phyloP scores from a whole-genome alignment of 35 echinoderm and acorn worm species.

The Amphiura filiformis region DNA sequence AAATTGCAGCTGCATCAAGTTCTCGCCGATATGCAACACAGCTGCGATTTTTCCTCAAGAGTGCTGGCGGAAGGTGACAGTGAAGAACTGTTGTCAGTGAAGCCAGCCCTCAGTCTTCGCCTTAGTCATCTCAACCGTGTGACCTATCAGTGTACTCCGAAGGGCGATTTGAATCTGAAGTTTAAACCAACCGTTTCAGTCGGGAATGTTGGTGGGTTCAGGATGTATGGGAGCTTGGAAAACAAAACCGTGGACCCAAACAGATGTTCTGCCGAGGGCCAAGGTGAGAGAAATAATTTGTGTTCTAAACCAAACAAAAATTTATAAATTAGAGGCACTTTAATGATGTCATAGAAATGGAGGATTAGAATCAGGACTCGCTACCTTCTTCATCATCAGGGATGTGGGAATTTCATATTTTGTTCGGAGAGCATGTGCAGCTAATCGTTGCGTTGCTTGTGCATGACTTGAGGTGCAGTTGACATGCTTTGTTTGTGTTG shows the following conservation, averaged over 20 bases:
- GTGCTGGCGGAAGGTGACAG: conserved; percentile 69
- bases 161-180: conserved; percentile 44
- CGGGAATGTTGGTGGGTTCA: conserved; percentile 39
- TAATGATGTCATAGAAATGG: too few species aligned
- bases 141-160: conserved; percentile 66
- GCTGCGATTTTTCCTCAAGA: conserved; percentile 41
- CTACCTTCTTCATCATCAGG: too few species aligned
- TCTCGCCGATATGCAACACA: conserved; percentile 80
- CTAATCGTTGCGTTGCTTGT: too few species aligned
- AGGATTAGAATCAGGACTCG: too few species aligned
- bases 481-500: too few species aligned
- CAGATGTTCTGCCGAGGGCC: conserved; percentile 70
- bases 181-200: conserved; percentile 58
- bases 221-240: conserved; percentile 58
- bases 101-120: conserved; percentile 61
- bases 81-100: conserved; percentile 76
- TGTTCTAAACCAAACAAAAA: too few species aligned
- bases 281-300: too few species aligned
- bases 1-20: conserved; percentile 75
- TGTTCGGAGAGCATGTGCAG: too few species aligned
- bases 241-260: conserved; percentile 43
- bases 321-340: too few species aligned
- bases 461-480: too few species aligned
- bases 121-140: conserved; percentile 60
- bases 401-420: too few species aligned